These are phyloP conservation scores for Belgica antarctica DNA, from an alignment of 2,888 invertebrate genomes.

Conservation along the genomic window DNA sequence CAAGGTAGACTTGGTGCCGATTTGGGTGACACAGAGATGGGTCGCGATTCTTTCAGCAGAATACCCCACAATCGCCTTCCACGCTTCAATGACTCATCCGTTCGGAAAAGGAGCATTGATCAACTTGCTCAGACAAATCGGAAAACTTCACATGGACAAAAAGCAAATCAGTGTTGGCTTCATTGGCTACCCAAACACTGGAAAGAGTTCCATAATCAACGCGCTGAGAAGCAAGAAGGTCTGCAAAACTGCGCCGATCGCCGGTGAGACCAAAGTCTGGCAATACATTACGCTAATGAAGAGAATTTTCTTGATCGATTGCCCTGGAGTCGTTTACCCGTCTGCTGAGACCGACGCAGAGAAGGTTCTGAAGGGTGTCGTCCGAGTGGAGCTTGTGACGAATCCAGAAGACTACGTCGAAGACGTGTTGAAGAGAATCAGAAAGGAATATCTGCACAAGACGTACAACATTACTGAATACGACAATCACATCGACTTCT, in stretches of 20 bases:
- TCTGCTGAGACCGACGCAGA: constrained; percentile 93
- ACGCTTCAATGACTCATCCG: constrained; percentile 96
- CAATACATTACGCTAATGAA: constrained; percentile 98
- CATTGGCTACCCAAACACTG: constrained; percentile 98
- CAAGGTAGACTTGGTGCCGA: constrained; percentile 94
- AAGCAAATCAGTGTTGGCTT: constrained; percentile 99
- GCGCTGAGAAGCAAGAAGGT: constrained; percentile 94
- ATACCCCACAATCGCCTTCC: constrained; percentile 97
- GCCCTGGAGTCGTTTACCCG: constrained; percentile 98
- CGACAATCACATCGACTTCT: constrained; percentile 79
- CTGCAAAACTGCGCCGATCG: constrained; percentile 97
- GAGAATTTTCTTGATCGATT: constrained; percentile 95
- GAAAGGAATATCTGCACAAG: constrained; percentile 81
- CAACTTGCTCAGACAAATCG: constrained; percentile 91
- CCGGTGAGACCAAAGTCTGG: constrained; percentile 98
- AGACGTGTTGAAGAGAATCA: constrained; percentile 80
- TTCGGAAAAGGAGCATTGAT: constrained; percentile 97
- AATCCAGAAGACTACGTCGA: constrained; percentile 93
- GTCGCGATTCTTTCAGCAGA: constrained; percentile 90
- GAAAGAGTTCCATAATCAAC: constrained; percentile 98
- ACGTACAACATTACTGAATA: constrained; percentile 86
- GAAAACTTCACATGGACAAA: constrained; percentile 90
- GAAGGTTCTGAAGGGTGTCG: constrained; percentile 95
- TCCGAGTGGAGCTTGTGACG: constrained; percentile 90
- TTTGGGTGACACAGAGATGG: constrained; percentile 98